phyloP scores from a whole-genome alignment of 2,888 invertebrate genomes.

The Apeira syringaria region DNA sequence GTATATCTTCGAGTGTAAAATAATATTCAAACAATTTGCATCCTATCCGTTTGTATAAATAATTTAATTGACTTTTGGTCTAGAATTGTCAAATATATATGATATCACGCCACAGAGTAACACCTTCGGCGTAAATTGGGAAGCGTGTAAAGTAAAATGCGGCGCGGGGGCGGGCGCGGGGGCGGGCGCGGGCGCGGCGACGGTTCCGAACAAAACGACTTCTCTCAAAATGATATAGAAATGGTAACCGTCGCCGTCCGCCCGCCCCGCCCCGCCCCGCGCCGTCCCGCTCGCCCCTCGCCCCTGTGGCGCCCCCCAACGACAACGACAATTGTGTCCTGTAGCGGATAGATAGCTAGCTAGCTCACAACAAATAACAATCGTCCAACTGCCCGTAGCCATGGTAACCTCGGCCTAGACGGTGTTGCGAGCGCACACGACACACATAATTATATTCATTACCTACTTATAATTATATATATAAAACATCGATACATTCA shows the following conservation, averaged over 20 bases:
- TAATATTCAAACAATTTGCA: constrained; percentile 37
- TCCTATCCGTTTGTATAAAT: constrained; percentile 38
- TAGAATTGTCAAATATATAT: constrained; percentile 46
- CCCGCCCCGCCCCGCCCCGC: constrained; percentile 20
- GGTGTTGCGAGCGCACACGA: constrained; percentile 21
- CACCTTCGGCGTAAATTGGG: constrained; percentile 18
- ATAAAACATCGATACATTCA: constrained; percentile 53
- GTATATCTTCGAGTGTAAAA: constrained; percentile 44
- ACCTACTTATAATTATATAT: too few relatives aligned
- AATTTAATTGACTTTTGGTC: constrained; percentile 75
- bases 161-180: constrained; percentile 11
- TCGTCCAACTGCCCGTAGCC: constrained; percentile 23
- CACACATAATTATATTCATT: constrained; percentile 49
- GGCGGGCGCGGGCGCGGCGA: too few relatives aligned
- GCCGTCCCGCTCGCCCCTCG: too few relatives aligned
- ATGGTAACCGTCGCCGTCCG: constrained; percentile 18
- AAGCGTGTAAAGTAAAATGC: constrained; percentile 11
- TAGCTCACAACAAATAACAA: constrained; percentile 32
- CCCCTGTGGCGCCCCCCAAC: too few relatives aligned
- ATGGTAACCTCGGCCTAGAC: constrained; percentile 48
- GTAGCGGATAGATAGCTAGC: too few relatives aligned
- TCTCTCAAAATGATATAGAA: constrained; percentile 24
- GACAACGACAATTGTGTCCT: too few relatives aligned
- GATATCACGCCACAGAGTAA: constrained; percentile 22
- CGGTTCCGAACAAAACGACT: constrained; percentile 21